Evolutionary conservation across 2,888 invertebrate species (phyloP).

Genomic region (Tiliacea aurago): DNA sequence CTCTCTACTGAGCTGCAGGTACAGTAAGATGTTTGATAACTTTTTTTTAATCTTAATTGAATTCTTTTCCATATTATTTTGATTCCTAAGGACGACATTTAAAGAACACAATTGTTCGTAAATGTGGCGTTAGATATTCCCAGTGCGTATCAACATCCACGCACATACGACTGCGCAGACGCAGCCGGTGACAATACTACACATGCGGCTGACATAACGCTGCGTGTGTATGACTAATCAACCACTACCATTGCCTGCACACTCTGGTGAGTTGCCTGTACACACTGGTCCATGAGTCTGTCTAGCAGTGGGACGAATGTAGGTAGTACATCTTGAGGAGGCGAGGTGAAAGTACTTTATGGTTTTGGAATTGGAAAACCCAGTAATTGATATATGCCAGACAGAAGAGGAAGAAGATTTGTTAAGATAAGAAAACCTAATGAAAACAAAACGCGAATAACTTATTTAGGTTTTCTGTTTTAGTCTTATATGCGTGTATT

Average conservation of each 20-base stretch:
- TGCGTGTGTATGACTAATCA: slow-evolving; percentile 67
- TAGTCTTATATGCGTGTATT: no score
- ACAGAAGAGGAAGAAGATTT: no score
- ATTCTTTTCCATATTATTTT: not conserved
- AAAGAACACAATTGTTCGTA: not conserved
- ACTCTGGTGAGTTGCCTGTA: not conserved
- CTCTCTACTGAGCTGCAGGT: not conserved
- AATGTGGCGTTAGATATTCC: not conserved
- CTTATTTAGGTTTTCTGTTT: no score
- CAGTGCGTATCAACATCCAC: slow-evolving; percentile 33
- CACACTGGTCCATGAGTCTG: not conserved
- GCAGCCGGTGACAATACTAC: slow-evolving; percentile 59
- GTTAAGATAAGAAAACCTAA: no score
- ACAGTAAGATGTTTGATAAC: not conserved
- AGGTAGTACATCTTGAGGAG: slow-evolving; percentile 5
- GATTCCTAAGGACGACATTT: not conserved
- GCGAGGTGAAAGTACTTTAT: not conserved
- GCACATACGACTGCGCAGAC: slow-evolving; percentile 50
- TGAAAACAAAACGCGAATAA: no score
- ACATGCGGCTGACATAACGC: slow-evolving; percentile 60
- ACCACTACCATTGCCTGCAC: slow-evolving; percentile 23
- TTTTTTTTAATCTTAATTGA: not conserved
- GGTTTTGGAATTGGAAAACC: no score
- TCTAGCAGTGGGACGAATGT: slow-evolving; percentile 14
- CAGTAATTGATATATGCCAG: no score